These are phyloP conservation scores for Drosophila pallidifrons DNA, from an alignment of 1,140 invertebrate species.

Conservation along the genomic window DNA sequence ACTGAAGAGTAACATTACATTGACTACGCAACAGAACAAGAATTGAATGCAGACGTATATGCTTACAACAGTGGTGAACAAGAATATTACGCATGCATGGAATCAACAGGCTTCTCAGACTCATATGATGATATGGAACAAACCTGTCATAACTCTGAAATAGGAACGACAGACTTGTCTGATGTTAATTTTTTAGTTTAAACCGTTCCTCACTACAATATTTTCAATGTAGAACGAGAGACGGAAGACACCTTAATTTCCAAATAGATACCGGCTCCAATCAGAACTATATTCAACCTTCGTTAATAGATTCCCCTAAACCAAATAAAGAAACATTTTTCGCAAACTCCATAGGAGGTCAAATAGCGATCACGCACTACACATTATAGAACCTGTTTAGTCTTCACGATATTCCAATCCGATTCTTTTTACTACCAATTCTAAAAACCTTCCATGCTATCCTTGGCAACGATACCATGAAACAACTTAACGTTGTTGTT, in stretches of 20 bases:
- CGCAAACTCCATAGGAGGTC: constrained; percentile 6
- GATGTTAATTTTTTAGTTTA: constrained; percentile 13
- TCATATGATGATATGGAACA: background rate
- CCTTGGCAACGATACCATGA: background rate
- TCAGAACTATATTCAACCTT: constrained; percentile 7
- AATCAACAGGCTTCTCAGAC: background rate
- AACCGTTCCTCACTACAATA: constrained; percentile 1
- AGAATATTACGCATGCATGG: background rate
- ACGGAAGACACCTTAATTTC: background rate
- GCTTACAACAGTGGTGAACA: no score
- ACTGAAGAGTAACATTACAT: no score
- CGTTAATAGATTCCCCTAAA: background rate
- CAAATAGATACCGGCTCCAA: constrained; percentile 15
- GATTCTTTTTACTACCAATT: background rate
- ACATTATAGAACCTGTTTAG: background rate
- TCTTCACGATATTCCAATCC: background rate
- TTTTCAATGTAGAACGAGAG: background rate
- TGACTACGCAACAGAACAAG: no score
- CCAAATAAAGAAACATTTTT: constrained; percentile 7
- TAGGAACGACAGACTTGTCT: constrained; percentile 8
- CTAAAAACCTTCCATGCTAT: constrained; percentile 6
- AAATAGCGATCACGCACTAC: background rate
- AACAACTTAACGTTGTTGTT: constrained; percentile 2
- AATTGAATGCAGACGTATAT: no score
- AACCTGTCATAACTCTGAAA: no score